Evolutionary conservation across 2,797 vertebrate species (phyloP), one percentile per base, ranked within the genome.

Genomic region (Coregonus sp.): DNA sequence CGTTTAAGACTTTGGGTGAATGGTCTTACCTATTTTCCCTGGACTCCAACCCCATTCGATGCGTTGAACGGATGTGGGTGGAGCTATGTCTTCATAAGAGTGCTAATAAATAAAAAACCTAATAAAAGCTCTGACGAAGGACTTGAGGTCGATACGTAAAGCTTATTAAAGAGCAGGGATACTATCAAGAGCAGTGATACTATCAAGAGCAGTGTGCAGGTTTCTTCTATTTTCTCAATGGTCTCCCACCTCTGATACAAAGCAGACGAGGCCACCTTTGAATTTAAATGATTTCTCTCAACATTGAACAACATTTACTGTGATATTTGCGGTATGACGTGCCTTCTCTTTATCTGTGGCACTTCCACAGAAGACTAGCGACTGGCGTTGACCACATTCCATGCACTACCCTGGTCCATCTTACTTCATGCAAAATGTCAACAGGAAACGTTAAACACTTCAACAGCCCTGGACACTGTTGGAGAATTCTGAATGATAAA

Each of bases 251-350:
- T 63, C 59, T 25, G 20, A 63, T 25, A 9, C 9, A 63, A 12
- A 63, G 25, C 59, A 54, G 82, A 82, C 51, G 6, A 75, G 51
- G 11, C 51, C 5, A 52, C 11, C 7, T 11, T 14, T 52, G 9
- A 52, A 15, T 87, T 47, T 47, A 3, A 11, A 47, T 47, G 40
- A 40, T 40, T 40, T 40, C 40, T 9, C 40, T 40, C 40, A 9
- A 40, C 7, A 40, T 9, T 25, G 0, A 40, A 40, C 25, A 25
- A 40, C 40, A 40, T 40, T n/a, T 25, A 12, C 4, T 61, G 59
- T 61, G 20, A 63, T 12, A 86, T 82, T 90, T 87, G 89, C 85
- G 81, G 84, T 78, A 87, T 75, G 85, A 81, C 84, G 85, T 69
- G 84, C 83, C 71, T 91, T 6, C 29, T 76, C 73, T 25, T 63